Conservation (phyloP, 1,140 invertebrate species). For the Euschistus heros region DNA sequence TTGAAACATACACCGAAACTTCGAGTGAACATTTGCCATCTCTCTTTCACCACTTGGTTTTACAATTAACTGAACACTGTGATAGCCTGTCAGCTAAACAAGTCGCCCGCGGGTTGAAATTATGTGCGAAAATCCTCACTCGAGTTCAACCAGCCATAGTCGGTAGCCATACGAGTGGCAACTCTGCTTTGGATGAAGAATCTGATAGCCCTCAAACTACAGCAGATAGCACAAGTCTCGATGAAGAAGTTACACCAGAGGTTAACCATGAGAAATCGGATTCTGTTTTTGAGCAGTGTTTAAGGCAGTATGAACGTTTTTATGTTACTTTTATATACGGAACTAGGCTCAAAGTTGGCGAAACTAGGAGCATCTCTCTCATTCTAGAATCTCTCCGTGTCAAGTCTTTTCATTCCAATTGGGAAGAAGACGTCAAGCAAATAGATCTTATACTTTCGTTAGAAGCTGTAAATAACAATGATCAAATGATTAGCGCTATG, state of each 20-base stretch:
- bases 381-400: slow-evolving; percentile 31
- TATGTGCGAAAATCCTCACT: slow-evolving; percentile 65
- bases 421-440: slow-evolving; percentile 20
- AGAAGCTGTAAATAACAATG: not conserved
- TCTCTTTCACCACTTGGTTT: slow-evolving; percentile 54
- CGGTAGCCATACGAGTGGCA: slow-evolving; percentile 19
- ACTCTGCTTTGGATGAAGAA: not conserved
- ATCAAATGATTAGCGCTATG: not conserved
- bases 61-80: slow-evolving; percentile 47
- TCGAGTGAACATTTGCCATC: slow-evolving; percentile 68
- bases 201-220: slow-evolving; percentile 18
- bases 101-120: slow-evolving; percentile 49
- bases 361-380: slow-evolving; percentile 29
- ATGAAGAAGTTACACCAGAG: slow-evolving; percentile 15
- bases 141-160: slow-evolving; percentile 53
- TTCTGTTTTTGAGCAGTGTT: slow-evolving; percentile 29
- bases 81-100: slow-evolving; percentile 48
- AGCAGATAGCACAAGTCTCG: slow-evolving; percentile 16
- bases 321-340: slow-evolving; percentile 32
- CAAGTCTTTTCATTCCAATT: slow-evolving; percentile 27
- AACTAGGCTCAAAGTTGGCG: slow-evolving; percentile 30
- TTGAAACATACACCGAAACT: slow-evolving; percentile 69
- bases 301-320: slow-evolving; percentile 31
- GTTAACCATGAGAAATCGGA: slow-evolving; percentile 11
- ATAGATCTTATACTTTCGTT: not conserved